Evolutionary conservation across 2,797 vertebrate genomes (phyloP), one percentile per base, ranked within the genome.

Genomic region (Streptopelia turtur): DNA sequence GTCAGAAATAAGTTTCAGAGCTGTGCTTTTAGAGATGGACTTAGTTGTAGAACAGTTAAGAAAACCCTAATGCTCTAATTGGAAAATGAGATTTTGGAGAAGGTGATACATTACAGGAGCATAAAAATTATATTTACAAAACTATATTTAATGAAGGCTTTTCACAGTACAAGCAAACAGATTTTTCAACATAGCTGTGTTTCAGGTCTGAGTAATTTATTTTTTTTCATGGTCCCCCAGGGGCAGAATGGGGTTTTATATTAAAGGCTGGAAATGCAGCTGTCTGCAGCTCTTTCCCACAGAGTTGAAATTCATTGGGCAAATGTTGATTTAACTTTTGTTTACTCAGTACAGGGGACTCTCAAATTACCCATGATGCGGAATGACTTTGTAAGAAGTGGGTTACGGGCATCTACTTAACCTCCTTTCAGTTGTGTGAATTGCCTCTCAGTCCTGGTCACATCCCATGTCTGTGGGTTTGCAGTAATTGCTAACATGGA

Each of bases 271-370:
- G 33, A 66, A 69, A 28, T 23, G 39, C 13, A 30, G 41, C 87
- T 90, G 31, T 37, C 74, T 64, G 66, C 65, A 69, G 57, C 84
- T 79, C 74, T 87, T 93, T 91, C 71, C 83, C 83, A 88, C 79
- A 92, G 70, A 64, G 71, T 0, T 80, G n/a, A 57, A 81, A 83
- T 80, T 52, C 49, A 31, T 13, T 23, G 45, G 53, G 41, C 76
- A 30, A 10, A 87, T 83, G 84, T 43, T 83, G 53, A 33, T 92
- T 68, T 93, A 80, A 53, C n/a, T 92, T 86, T 30, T 86, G 57
- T 96, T 94, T 95, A 61, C 49, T 75, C 75, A 56, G 1, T 56
- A 9, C 25, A 49, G 49, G 12, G 4, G 23, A 55, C 56, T 82
- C 92, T 75, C 70, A 89, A 47, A 87, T 92, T 87, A 87, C 75